These are phyloP conservation scores for Bemisia tabaci DNA, from an alignment of 1,140 invertebrate genomes.

Conservation along the genomic window DNA sequence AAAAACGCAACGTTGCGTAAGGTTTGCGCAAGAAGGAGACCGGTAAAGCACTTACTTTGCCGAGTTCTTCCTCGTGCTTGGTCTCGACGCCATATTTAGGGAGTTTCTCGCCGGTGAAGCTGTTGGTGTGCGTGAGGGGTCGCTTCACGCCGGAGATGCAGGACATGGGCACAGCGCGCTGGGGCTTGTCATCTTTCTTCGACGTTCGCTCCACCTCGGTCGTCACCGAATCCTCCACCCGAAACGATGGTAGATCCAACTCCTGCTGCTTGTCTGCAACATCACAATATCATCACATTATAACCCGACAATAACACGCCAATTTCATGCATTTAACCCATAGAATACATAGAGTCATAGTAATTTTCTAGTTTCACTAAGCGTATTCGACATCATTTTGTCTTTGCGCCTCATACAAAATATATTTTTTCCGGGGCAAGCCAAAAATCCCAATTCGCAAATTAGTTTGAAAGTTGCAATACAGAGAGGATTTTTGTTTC, in stretches of 20 bases:
- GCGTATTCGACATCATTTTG: too few species aligned
- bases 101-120: slow-evolving; percentile 76
- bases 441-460: too few species aligned
- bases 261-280: slow-evolving; percentile 89
- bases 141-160: slow-evolving; percentile 84
- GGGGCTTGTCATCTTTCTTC: slow-evolving; percentile 42
- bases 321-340: too few species aligned
- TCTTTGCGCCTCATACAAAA: too few species aligned
- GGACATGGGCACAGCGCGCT: slow-evolving; percentile 47
- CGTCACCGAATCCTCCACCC: slow-evolving; percentile 54
- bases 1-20: too few species aligned
- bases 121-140: slow-evolving; percentile 74
- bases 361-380: too few species aligned
- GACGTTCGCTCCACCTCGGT: slow-evolving; percentile 52
- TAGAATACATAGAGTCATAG: too few species aligned
- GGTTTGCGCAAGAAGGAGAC: too few species aligned
- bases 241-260: slow-evolving; percentile 75
- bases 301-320: too few species aligned
- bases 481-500: too few species aligned
- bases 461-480: too few species aligned
- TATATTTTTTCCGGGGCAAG: too few species aligned
- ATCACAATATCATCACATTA: slow-evolving; percentile 19
- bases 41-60: slow-evolving; percentile 41
- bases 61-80: slow-evolving; percentile 72
- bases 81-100: slow-evolving; percentile 89